Conservation (phyloP, 1,140 invertebrate species). For the Bombyx mori region ASM3026992v2 NC_085121.1:3098001-3098500, state of each 20-base stretch:
- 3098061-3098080: conserved; percentile 46
- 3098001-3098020: conserved; percentile 70
- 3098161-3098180: conserved; percentile 74
- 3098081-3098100: conserved; percentile 31
- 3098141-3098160: conserved; percentile 56
- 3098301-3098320: conserved; percentile 42
- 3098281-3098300: conserved; percentile 60
- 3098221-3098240: conserved; percentile 81
- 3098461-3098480: conserved; percentile 59
- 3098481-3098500: conserved; percentile 55
- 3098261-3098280: conserved; percentile 76
- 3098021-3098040: conserved; percentile 55
- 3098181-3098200: conserved; percentile 71
- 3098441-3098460: conserved; percentile 66
- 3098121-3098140: conserved; percentile 47
- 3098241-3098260: conserved; percentile 87
- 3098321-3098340: conserved; percentile 35
- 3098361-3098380: conserved; percentile 63
- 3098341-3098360: conserved; percentile 57
- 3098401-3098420: conserved; percentile 74
- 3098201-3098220: conserved; percentile 70
- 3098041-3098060: conserved; percentile 27
- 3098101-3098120: conserved; percentile 29
- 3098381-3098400: conserved; percentile 50
- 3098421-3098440: conserved; percentile 75